Conservation (phyloP, 2,797 vertebrate genomes). For the Nyctalus aviator region DNA sequence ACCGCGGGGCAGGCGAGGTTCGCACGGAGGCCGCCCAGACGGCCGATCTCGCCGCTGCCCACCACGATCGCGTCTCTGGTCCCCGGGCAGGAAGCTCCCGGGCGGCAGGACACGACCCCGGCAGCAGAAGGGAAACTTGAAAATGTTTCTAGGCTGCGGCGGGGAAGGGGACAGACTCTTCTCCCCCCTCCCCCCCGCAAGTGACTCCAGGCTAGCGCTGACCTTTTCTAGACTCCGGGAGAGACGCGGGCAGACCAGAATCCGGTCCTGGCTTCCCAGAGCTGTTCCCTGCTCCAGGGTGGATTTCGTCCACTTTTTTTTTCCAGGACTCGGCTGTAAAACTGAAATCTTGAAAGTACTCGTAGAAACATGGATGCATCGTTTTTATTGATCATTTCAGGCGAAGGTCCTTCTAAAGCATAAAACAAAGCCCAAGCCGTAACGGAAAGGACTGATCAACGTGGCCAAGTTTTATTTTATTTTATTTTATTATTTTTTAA, state of each 20-base stretch:
- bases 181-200: fast-evolving
- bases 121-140: neutral
- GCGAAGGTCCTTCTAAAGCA: neutral
- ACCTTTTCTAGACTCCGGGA: neutral
- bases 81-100: neutral
- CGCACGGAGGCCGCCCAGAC: fast-evolving
- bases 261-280: too few species aligned
- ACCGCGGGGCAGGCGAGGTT: neutral
- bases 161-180: neutral
- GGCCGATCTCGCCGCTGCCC: neutral
- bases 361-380: neutral
- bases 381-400: neutral
- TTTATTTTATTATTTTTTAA: neutral
- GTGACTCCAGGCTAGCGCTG: too few species aligned
- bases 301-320: neutral
- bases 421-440: neutral
- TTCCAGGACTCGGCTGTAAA: neutral
- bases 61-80: neutral
- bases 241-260: neutral
- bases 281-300: too few species aligned
- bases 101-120: neutral
- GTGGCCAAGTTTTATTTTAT: too few species aligned
- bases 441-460: neutral
- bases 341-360: neutral
- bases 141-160: neutral